Evolutionary conservation across 1,140 invertebrate species (phyloP).

Genomic region (Laupala kohalensis): DNA sequence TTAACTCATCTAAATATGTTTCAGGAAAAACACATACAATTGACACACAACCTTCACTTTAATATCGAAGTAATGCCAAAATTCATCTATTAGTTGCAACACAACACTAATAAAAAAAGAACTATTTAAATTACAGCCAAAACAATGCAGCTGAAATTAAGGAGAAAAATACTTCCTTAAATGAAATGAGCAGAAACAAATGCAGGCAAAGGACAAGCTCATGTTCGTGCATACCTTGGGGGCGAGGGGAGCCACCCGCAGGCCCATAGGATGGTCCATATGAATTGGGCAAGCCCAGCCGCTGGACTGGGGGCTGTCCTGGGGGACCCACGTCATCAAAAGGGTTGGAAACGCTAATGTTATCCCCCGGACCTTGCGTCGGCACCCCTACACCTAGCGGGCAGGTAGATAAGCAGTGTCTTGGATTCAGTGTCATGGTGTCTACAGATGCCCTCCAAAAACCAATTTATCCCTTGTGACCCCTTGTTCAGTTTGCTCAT

Average conservation of each 20-base stretch:
- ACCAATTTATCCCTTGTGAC: neutral
- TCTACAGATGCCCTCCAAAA: neutral
- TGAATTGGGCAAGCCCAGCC: slow-evolving; percentile 19
- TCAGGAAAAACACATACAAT: no score
- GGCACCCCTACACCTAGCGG: slow-evolving; percentile 22
- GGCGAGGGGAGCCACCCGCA: slow-evolving; percentile 10
- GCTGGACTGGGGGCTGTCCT: slow-evolving; percentile 33
- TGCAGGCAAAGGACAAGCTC: neutral
- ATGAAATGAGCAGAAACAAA: neutral
- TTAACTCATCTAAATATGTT: no score
- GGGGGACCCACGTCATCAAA: slow-evolving; percentile 56
- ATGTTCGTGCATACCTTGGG: slow-evolving; percentile 9
- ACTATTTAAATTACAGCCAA: no score
- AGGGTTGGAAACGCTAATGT: slow-evolving; percentile 66
- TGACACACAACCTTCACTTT: no score
- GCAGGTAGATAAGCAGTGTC: slow-evolving; percentile 7
- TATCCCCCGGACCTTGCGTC: slow-evolving; percentile 39
- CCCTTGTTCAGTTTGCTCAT: no score
- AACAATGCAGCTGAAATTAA: no score
- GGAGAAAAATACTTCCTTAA: neutral
- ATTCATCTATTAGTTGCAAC: no score
- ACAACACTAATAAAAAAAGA: no score
- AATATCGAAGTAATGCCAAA: no score
- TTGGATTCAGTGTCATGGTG: neutral
- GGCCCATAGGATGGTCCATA: slow-evolving; percentile 14